Conservation (phyloP, 2,888 invertebrate species). For the Drosophila kanekoi region DNA sequence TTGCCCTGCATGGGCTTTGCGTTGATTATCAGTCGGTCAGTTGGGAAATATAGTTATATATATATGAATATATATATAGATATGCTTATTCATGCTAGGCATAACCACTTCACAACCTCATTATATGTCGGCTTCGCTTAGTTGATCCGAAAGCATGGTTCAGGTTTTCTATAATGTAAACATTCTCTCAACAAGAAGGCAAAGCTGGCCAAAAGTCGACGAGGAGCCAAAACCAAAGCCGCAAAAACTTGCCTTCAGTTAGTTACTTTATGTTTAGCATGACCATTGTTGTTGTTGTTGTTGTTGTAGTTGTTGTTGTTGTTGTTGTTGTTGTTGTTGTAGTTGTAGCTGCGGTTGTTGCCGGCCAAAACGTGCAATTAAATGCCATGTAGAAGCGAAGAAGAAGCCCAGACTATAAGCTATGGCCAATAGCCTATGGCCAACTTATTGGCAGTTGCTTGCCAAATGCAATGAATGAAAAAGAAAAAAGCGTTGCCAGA, state of each 20-base stretch:
- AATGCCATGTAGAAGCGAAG: constrained; percentile 59
- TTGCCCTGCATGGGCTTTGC: not conserved
- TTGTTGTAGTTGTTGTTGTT: constrained; percentile 35
- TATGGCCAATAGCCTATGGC: constrained; percentile 49
- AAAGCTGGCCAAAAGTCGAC: constrained; percentile 36
- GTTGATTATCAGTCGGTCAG: not conserved
- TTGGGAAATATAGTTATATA: not conserved
- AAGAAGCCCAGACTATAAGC: constrained; percentile 53
- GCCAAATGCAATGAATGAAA: constrained; percentile 66
- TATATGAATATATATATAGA: not conserved
- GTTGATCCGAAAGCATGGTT: constrained; percentile 18
- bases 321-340: constrained; percentile 25
- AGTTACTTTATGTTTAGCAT: constrained; percentile 65
- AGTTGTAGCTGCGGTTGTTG: constrained; percentile 31
- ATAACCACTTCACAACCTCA: constrained; percentile 52
- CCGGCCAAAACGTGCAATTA: constrained; percentile 71
- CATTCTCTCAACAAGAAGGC: constrained; percentile 49
- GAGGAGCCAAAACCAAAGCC: constrained; percentile 37
- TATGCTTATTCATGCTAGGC: not conserved
- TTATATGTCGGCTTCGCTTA: constrained; percentile 37
- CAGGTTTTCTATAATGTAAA: constrained; percentile 61
- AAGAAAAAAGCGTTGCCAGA: constrained; percentile 16
- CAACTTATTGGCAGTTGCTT: constrained; percentile 68
- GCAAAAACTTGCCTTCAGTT: constrained; percentile 63
- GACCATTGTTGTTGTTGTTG: constrained; percentile 57